Percentiles rank a stretch among this genome's conserved stretches.
phyloP scores from a whole-genome alignment of 2,888 invertebrate genomes.

The Tortrix viridana region DNA sequence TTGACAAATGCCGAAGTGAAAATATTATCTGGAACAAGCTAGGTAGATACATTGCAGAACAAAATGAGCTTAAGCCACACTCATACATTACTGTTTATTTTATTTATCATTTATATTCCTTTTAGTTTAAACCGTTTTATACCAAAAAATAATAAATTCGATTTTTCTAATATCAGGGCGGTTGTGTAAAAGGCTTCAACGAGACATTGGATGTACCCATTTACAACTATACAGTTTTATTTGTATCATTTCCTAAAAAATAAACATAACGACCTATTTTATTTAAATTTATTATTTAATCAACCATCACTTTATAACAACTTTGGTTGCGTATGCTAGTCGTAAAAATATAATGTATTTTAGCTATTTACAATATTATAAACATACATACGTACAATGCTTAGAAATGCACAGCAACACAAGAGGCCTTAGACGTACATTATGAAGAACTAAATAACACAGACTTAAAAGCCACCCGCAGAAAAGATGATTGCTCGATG shows the following conservation, averaged over 20 bases:
- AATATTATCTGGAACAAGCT: slow-evolving; percentile 68
- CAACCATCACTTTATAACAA: slow-evolving; percentile 85
- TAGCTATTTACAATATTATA: slow-evolving; percentile 82
- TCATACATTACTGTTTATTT: slow-evolving; percentile 55
- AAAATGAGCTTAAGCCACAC: slow-evolving; percentile 64
- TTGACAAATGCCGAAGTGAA: slow-evolving; percentile 73
- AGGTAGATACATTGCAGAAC: slow-evolving; percentile 69
- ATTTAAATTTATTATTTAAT: slow-evolving; percentile 81
- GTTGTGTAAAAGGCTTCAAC: slow-evolving; percentile 76
- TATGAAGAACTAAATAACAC: slow-evolving; percentile 79
- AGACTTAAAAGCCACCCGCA: slow-evolving; percentile 76
- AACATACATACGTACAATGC: slow-evolving; percentile 86
- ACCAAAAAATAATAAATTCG: slow-evolving; percentile 76
- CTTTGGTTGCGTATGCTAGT: slow-evolving; percentile 85
- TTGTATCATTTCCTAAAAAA: slow-evolving; percentile 72
- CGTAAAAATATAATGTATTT: slow-evolving; percentile 84
- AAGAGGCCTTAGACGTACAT: slow-evolving; percentile 73
- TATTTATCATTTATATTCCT: slow-evolving; percentile 47
- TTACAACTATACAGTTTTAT: slow-evolving; percentile 66
- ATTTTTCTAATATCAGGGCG: slow-evolving; percentile 80
- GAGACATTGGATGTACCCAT: slow-evolving; percentile 68
- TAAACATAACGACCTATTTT: slow-evolving; percentile 82
- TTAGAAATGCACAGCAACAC: slow-evolving; percentile 83
- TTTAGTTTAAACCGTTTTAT: slow-evolving; percentile 55
- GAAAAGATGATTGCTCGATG: slow-evolving; percentile 62